Percentiles rank a stretch among this genome's conserved stretches.
Conservation (phyloP, 2,113 vertebrate species). For the Accipiter virgatus region DNA sequence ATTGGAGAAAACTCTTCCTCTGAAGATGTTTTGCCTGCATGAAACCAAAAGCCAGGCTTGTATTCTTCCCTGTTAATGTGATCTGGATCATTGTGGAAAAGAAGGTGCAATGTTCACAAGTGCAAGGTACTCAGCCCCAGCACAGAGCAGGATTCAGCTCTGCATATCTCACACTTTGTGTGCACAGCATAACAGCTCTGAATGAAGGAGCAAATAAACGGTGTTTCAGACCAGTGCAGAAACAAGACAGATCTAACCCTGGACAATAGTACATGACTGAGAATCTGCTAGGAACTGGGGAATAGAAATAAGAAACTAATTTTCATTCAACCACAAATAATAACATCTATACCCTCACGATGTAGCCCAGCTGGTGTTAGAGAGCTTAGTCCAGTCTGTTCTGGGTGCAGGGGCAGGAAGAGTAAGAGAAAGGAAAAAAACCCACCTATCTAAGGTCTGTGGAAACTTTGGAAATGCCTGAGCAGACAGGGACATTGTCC, state of each 20-base stretch:
- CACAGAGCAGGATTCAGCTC: background rate
- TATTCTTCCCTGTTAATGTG: background rate
- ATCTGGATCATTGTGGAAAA: background rate
- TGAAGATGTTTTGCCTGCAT: background rate
- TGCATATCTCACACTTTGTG: background rate
- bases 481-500: slow-evolving; percentile 27
- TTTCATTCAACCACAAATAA: background rate
- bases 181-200: fast-evolving
- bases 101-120: background rate
- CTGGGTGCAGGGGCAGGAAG: background rate
- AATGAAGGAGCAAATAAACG: background rate
- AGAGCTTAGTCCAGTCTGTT: background rate
- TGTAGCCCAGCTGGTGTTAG: background rate
- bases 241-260: background rate
- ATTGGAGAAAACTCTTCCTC: background rate
- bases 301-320: background rate
- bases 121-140: background rate
- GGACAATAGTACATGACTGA: background rate
- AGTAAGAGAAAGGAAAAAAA: background rate
- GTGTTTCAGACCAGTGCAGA: background rate
- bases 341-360: background rate
- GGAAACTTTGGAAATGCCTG: background rate
- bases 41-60: background rate
- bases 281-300: background rate
- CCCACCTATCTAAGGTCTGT: background rate